phyloP scores from a whole-genome alignment of 1,140 invertebrate species.

The Macrosteles quadrilineatus region DNA sequence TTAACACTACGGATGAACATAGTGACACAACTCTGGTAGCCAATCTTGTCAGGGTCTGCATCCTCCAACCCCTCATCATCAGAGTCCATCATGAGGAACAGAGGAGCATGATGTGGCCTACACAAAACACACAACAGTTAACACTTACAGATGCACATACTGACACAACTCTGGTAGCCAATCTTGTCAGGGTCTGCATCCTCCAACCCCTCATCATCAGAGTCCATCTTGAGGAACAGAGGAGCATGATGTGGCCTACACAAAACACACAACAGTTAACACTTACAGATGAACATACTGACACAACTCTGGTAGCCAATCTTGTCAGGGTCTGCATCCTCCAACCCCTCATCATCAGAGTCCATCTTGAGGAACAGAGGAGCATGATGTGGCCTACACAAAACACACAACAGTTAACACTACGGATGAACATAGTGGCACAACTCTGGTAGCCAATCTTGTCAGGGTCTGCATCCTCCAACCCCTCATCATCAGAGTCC shows the following conservation, averaged over 20 bases:
- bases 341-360: conserved; percentile 64
- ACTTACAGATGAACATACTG: conserved; percentile 87
- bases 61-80: conserved; percentile 65
- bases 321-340: conserved; percentile 59
- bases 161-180: conserved; percentile 85
- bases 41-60: conserved; percentile 63
- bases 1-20: conserved; percentile 88
- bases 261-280: too few relatives aligned
- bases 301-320: conserved; percentile 86
- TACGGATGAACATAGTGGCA: conserved; percentile 88
- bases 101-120: conserved; percentile 66
- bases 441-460: conserved; percentile 82
- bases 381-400: conserved; percentile 64
- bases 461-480: conserved; percentile 57
- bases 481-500: conserved; percentile 64
- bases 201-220: conserved; percentile 64
- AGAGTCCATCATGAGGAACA: conserved; percentile 71
- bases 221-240: conserved; percentile 70
- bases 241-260: conserved; percentile 66
- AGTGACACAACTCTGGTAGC: conserved; percentile 85
- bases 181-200: conserved; percentile 62
- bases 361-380: conserved; percentile 71
- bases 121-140: too few relatives aligned
- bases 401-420: too few relatives aligned
- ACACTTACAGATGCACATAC: conserved; percentile 87